Evolutionary conservation across 2,888 invertebrate genomes (phyloP).

Genomic region (Tenthredo distinguenda): DNA sequence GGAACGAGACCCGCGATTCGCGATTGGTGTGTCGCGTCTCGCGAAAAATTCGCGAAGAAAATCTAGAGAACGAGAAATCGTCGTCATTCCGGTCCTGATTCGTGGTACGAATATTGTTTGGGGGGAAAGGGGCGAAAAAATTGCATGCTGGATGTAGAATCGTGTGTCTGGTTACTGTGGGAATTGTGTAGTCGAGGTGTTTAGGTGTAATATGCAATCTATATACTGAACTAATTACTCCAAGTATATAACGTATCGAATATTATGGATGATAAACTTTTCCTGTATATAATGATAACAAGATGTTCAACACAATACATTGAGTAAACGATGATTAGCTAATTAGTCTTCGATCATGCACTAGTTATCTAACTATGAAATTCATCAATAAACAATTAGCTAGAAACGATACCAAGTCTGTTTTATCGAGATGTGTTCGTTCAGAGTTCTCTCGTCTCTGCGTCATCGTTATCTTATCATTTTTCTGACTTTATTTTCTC

Average conservation of each 20-base stretch:
- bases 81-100: slow-evolving; percentile 1
- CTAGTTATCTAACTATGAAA: slow-evolving; percentile 15
- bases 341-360: slow-evolving; percentile 32
- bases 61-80: not conserved
- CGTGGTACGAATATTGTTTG: not conserved
- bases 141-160: not conserved
- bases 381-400: not conserved
- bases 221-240: slow-evolving; percentile 16
- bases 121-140: not conserved
- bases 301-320: slow-evolving; percentile 17
- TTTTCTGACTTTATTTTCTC: not conserved
- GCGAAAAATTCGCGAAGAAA: not conserved
- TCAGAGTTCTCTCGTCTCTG: not conserved
- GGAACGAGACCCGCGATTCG: slow-evolving; percentile 5
- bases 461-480: not conserved
- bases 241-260: slow-evolving; percentile 8
- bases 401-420: slow-evolving; percentile 9
- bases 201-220: not conserved
- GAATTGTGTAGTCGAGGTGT: not conserved
- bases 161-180: not conserved
- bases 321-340: slow-evolving; percentile 36
- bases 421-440: not conserved
- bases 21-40: not conserved
- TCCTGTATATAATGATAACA: not conserved
- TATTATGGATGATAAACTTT: not conserved